phyloP scores from a whole-genome alignment of 1,140 invertebrate genomes.

The Euglossa dilemma region DNA sequence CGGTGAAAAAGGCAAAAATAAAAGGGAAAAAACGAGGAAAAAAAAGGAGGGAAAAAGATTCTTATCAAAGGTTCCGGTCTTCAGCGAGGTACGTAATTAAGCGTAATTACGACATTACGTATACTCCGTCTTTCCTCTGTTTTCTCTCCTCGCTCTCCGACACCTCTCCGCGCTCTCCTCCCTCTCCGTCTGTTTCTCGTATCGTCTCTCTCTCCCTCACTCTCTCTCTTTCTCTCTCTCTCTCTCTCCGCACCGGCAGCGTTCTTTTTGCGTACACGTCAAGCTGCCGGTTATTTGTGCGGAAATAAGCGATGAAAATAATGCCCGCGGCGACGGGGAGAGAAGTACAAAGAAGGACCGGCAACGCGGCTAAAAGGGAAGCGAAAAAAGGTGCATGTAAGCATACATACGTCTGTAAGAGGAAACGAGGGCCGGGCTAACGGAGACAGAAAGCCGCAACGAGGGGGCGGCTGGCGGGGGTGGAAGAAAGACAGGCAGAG shows the following conservation, averaged over 20 bases:
- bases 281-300: slow-evolving; percentile 58
- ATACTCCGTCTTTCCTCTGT: background rate
- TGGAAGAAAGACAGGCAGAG: background rate
- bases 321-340: slow-evolving; percentile 46
- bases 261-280: slow-evolving; percentile 22
- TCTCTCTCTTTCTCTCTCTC: background rate
- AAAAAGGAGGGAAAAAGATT: background rate
- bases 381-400: slow-evolving; percentile 27
- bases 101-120: slow-evolving; percentile 22
- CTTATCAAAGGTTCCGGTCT: background rate
- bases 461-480: background rate
- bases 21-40: background rate
- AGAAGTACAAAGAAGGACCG: slow-evolving; percentile 50
- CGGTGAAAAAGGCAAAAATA: background rate
- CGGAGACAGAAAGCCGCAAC: background rate
- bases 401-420: slow-evolving; percentile 40
- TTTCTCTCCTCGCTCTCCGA: background rate
- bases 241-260: background rate
- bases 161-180: background rate
- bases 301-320: slow-evolving; percentile 62
- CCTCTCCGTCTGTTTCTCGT: background rate
- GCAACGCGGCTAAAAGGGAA: slow-evolving; percentile 28
- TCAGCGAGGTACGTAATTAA: slow-evolving; percentile 42
- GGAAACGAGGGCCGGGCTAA: slow-evolving; percentile 29
- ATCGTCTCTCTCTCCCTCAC: background rate